phyloP scores from a whole-genome alignment of 2,113 vertebrate genomes.

The Mustelus asterias region DNA sequence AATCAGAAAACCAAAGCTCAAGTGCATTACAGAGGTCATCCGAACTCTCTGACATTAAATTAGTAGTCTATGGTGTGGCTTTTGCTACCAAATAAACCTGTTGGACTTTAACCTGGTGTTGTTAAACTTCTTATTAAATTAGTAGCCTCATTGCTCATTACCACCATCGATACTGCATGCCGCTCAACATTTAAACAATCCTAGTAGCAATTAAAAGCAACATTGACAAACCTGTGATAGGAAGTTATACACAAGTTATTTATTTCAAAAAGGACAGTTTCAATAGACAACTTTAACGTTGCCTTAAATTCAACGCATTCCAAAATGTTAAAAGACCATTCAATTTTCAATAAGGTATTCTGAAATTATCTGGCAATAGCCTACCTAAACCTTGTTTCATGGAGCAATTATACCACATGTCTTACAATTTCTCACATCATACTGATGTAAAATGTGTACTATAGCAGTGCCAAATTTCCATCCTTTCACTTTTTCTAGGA shows the following conservation, averaged over 20 bases:
- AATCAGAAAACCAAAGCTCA: constrained; percentile 26
- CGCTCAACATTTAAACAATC: not conserved
- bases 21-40: not conserved
- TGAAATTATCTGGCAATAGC: not conserved
- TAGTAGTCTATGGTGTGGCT: too few relatives aligned
- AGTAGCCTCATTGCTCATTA: not conserved
- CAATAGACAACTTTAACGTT: not conserved
- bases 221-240: not conserved
- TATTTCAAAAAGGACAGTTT: not conserved
- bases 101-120: too few relatives aligned
- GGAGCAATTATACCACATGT: not conserved
- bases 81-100: too few relatives aligned
- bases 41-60: constrained; percentile 35
- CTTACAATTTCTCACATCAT: not conserved
- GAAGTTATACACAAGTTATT: not conserved
- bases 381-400: not conserved
- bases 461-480: not conserved
- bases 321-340: not conserved
- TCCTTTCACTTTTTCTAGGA: not conserved
- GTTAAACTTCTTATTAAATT: too few relatives aligned
- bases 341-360: not conserved
- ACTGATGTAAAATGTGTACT: not conserved
- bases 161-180: not conserved
- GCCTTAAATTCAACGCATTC: not conserved
- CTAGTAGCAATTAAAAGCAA: not conserved